Evolutionary conservation across 2,888 invertebrate genomes (phyloP).

Genomic region (Harmothoe impar): DNA sequence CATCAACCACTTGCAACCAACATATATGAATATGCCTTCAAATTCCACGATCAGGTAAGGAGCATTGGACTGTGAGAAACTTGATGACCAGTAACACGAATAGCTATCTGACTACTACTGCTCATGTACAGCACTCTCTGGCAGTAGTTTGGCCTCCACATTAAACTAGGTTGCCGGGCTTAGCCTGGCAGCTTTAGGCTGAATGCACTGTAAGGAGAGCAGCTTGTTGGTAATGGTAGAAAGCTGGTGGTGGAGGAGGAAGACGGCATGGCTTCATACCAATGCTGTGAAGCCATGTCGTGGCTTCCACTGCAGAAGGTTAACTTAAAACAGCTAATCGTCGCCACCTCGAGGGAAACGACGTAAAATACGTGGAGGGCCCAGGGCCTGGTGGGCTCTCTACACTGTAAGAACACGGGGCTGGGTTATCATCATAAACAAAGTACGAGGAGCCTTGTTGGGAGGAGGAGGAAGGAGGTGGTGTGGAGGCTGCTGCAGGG

Average conservation of each 20-base stretch:
- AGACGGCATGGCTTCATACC: constrained; percentile 1
- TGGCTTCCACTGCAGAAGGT: background rate
- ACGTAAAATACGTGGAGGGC: background rate
- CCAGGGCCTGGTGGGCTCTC: background rate
- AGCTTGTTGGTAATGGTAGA: too few relatives aligned
- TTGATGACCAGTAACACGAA: background rate
- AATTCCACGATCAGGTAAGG: constrained; percentile 13
- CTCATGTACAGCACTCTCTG: too few relatives aligned
- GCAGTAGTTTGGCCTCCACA: too few relatives aligned
- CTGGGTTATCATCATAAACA: constrained; percentile 3
- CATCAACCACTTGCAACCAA: background rate
- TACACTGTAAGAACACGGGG: background rate
- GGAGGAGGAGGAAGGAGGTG: constrained; percentile 1
- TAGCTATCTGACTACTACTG: background rate
- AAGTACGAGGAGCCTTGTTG: background rate
- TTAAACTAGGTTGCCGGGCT: too few relatives aligned
- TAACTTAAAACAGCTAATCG: background rate
- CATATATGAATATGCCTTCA: background rate
- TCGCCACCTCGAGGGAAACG: background rate
- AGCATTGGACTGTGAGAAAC: background rate
- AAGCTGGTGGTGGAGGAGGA: background rate
- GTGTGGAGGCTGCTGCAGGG: background rate
- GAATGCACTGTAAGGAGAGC: too few relatives aligned
- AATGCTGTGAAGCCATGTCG: background rate
- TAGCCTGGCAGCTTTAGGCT: too few relatives aligned